Conservation (phyloP, 2,113 vertebrate species). For the Phylloscopus trochilus region DNA sequence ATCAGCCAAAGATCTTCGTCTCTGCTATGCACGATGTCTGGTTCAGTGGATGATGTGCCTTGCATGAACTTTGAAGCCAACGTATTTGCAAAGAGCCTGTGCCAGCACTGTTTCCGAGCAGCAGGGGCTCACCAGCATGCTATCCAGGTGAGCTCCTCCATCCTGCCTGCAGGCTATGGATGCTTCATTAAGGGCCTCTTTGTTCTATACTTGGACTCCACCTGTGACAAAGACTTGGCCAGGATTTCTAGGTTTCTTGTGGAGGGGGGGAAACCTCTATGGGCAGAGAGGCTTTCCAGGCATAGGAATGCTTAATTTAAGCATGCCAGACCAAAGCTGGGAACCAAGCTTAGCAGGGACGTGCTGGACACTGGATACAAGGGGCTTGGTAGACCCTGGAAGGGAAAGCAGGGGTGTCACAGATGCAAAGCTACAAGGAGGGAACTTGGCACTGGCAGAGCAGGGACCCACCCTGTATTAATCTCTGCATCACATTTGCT, state of each 20-base stretch:
- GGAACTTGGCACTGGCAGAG: neutral
- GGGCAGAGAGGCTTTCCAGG: neutral
- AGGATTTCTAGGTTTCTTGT: neutral
- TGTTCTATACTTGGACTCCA: neutral
- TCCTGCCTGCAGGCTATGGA: neutral
- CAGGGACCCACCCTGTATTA: neutral
- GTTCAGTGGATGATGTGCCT: constrained; percentile 54
- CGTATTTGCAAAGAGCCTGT: constrained; percentile 81
- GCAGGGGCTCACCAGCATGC: constrained; percentile 68
- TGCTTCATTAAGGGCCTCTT: neutral
- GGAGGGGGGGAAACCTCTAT: neutral
- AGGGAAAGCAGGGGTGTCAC: neutral
- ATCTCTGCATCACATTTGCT: neutral
- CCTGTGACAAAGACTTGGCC: neutral
- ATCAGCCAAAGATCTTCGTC: neutral
- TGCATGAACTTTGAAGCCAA: constrained; percentile 83
- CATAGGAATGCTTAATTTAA: neutral
- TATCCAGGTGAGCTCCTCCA: constrained; percentile 64
- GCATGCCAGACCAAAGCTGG: neutral
- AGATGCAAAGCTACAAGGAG: neutral
- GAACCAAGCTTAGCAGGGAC: constrained; percentile 7
- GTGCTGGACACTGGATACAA: neutral
- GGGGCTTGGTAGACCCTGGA: neutral
- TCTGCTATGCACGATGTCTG: constrained; percentile 72
- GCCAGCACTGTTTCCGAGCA: constrained; percentile 81